Conservation (phyloP, 2,888 invertebrate genomes). For the Mythimna albipuncta region DNA sequence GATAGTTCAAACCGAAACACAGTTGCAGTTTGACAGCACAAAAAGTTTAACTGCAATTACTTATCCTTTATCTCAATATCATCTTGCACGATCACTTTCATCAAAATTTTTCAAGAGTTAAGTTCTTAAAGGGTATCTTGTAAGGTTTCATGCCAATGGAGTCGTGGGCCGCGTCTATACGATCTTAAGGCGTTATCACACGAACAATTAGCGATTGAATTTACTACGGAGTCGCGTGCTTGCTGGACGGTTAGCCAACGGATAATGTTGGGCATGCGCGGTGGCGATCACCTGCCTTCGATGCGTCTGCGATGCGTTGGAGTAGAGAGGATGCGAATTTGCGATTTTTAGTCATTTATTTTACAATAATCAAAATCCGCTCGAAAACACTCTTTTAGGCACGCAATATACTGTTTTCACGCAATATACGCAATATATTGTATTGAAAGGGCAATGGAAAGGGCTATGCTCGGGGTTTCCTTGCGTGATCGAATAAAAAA, state of each 20-base stretch:
- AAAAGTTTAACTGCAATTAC: not conserved
- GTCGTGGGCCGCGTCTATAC: constrained; percentile 52
- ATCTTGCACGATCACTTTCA: constrained; percentile 21
- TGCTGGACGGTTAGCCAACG: constrained; percentile 64
- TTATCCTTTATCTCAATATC: not conserved
- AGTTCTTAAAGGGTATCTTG: constrained; percentile 10
- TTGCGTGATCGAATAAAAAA: too few species aligned
- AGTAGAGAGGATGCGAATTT: constrained; percentile 30
- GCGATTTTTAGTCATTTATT: not conserved
- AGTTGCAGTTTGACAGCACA: not conserved
- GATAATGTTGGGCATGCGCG: constrained; percentile 64
- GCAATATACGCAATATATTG: too few species aligned
- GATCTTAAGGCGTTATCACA: constrained; percentile 37
- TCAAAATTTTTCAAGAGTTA: constrained; percentile 28
- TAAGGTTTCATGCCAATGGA: not conserved
- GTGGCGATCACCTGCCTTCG: constrained; percentile 67
- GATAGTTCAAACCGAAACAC: not conserved
- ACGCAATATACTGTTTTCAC: too few species aligned
- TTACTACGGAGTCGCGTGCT: constrained; percentile 73
- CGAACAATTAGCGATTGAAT: constrained; percentile 76
- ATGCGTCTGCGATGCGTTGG: constrained; percentile 33
- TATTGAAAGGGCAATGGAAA: too few species aligned
- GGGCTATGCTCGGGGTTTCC: too few species aligned
- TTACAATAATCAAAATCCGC: too few species aligned
- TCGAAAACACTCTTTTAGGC: too few species aligned